Evolutionary conservation across 92 coral and sea anemone genomes (phyloP).

Genomic region (Siderastrea radians): DNA sequence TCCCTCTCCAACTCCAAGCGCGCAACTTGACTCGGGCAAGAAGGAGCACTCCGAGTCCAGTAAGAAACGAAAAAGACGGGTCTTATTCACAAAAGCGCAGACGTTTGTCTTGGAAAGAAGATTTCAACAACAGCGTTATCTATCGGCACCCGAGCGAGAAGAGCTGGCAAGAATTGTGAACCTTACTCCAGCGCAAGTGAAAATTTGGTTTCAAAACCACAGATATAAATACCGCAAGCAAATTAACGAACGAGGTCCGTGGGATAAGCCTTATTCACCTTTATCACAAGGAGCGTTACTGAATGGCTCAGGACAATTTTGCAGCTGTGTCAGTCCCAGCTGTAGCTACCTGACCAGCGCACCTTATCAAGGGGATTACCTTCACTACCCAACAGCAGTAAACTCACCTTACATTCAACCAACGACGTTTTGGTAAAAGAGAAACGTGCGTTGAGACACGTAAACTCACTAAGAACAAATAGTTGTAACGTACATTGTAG

Average conservation of each 20-base stretch:
- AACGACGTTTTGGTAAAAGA: constrained; percentile 76
- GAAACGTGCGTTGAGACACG: background rate
- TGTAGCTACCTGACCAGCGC: constrained; percentile 84
- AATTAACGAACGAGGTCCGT: constrained; percentile 95
- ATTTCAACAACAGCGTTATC: constrained; percentile 95
- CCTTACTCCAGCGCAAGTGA: constrained; percentile 98
- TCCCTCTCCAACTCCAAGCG: constrained; percentile 6
- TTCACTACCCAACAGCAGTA: constrained; percentile 80
- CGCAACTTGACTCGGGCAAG: constrained; percentile 35
- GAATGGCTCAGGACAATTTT: constrained; percentile 84
- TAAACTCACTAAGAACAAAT: background rate
- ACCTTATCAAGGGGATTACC: constrained; percentile 81
- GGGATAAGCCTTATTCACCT: constrained; percentile 88
- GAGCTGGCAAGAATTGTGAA: constrained; percentile 96
- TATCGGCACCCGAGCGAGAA: constrained; percentile 99
- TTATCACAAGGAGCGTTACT: constrained; percentile 76
- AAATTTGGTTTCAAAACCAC: constrained; percentile 99
- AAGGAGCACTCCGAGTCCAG: constrained; percentile 21
- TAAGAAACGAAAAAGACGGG: constrained; percentile 84
- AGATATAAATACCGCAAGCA: constrained; percentile 97
- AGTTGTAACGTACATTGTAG: background rate
- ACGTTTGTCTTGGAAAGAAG: constrained; percentile 96
- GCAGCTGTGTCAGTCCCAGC: constrained; percentile 84
- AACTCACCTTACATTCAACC: constrained; percentile 85
- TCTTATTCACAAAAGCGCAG: constrained; percentile 98